Evolutionary conservation across 2,888 invertebrate species (phyloP).

Genomic region (Tetramorium bicarinatum): DNA sequence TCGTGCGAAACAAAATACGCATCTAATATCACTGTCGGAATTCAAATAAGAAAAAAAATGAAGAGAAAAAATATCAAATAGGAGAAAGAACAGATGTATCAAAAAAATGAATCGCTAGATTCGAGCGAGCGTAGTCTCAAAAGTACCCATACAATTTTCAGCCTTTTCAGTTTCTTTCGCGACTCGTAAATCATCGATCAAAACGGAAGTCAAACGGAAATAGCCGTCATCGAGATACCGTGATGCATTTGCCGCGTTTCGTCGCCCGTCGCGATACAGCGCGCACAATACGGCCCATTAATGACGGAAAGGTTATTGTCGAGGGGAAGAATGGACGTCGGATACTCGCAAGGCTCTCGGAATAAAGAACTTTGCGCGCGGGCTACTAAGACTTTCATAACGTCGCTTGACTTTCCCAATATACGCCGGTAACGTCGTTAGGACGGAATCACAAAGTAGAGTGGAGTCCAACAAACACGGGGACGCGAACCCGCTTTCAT

Average conservation of each 20-base stretch:
- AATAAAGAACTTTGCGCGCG: slow-evolving; percentile 42
- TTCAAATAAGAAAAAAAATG: neutral
- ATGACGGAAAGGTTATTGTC: slow-evolving; percentile 47
- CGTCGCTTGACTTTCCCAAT: slow-evolving; percentile 47
- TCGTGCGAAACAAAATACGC: neutral
- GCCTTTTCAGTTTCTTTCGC: neutral
- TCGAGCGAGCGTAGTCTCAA: neutral
- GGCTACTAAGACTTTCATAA: slow-evolving; percentile 32
- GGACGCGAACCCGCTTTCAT: neutral
- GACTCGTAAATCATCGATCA: slow-evolving; percentile 76
- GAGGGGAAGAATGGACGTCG: slow-evolving; percentile 33
- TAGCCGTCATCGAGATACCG: slow-evolving; percentile 64
- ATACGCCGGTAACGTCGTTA: slow-evolving; percentile 39
- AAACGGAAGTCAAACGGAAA: slow-evolving; percentile 70
- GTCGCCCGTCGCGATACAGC: slow-evolving; percentile 44
- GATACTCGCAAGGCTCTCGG: slow-evolving; percentile 3
- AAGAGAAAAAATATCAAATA: neutral
- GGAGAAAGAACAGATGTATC: neutral
- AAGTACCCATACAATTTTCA: neutral
- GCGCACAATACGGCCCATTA: slow-evolving; percentile 48
- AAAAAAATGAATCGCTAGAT: neutral
- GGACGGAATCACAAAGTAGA: slow-evolving; percentile 51
- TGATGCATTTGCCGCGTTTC: slow-evolving; percentile 69
- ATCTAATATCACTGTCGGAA: neutral
- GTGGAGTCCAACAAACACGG: slow-evolving; percentile 21